Base-by-base conservation (phyloP, 2,888 invertebrate species). In the Mesochorus sp. region DNA sequence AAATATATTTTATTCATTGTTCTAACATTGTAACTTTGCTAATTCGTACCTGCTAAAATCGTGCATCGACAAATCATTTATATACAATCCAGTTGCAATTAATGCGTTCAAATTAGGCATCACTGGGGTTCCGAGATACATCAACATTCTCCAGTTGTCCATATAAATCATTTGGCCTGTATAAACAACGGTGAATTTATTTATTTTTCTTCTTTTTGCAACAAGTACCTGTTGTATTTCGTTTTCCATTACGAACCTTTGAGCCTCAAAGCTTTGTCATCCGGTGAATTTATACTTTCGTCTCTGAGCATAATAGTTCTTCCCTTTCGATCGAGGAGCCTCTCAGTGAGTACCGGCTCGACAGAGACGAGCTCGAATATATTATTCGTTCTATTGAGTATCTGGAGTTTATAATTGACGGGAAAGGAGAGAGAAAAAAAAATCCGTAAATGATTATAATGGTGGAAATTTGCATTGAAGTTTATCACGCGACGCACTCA, bases 1-100 rank as follows among this genome's bases (percentile, higher is more conserved):
- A 3, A 3, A 66, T 26, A 59, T 28, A 26, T 28, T 10, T 44
- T 44, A 5, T 42, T 42, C 0, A 19, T 44, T 17, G 2, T 2
- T 44, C 10, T 8, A 19, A 21, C 21, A 31, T 44, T 31, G 3
- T 8, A 34, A 10, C 14, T 19, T 39, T 17, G 12, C 49, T 34
- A 44, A 10, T 73, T 81, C 86, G 88, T 91, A 96, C 96, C 99
- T 95, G 93, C 98, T 98, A 83, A 98, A 99, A 89, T 99, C 99
- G 88, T 99, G 99, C 96, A 99, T 97, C n/a, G 98, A 98, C 62
- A 99, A 93, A 92, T 99, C 99, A 89, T 99, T 99, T 89, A 99
- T 98, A 90, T 97, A 99, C 0, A 99, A 94, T 0, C 99, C 98
- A 0, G 98, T 97, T 51, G 96, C 95, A 79, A 98, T 96, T 85